Base-by-base conservation (phyloP, 2,113 vertebrate genomes). In the Motacilla tschutschensis region DNA sequence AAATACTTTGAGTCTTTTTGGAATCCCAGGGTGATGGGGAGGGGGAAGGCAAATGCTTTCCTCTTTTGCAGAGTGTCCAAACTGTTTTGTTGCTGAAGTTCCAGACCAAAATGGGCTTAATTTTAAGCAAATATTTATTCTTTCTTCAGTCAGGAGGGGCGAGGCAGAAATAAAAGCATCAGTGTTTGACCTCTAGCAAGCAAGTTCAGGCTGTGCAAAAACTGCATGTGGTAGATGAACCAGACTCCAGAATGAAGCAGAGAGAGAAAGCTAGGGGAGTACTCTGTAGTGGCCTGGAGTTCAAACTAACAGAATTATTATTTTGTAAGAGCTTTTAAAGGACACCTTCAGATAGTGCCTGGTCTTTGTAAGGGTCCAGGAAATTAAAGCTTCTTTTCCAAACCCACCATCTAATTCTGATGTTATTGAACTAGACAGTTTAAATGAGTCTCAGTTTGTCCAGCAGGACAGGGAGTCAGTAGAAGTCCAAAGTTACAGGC, bases 41-140 rank as follows among this genome's bases (percentile, higher is more conserved):
- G 36, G 35, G 38, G 50, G 48, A 58, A 59, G 74, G 60, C 31
- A 65, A 85, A 90, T 85, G 67, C 55, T 85, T 92, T 95, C 44
- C 82, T 90, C 89, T 88, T 87, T 74, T 94, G 87, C 84, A 67
- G 46, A 69, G 55, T 2, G 2, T 85, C 88, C 93, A 90, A 88
- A 87, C 48, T 70, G 69, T 87, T 90, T 90, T 91, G 87, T 87
- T 93, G 88, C 76, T 92, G 64, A 90, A 91, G 79, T 91, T 94
- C 82, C 87, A 92, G 76, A 92, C 87, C 84, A 83, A 93, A 93
- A 92, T 77, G 79, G 84, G 69, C 69, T 92, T 91, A 90, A 91
- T 91, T 93, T 94, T 94, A 90, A 95, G 77, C 88, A 94, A 95
- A 93, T 92, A 92, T 94, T 94, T 94, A 89, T 91, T 90, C 86